Conservation (phyloP, 37 sponge, comb jelly and placozoan genomes). For the Halichondria panicea region DNA sequence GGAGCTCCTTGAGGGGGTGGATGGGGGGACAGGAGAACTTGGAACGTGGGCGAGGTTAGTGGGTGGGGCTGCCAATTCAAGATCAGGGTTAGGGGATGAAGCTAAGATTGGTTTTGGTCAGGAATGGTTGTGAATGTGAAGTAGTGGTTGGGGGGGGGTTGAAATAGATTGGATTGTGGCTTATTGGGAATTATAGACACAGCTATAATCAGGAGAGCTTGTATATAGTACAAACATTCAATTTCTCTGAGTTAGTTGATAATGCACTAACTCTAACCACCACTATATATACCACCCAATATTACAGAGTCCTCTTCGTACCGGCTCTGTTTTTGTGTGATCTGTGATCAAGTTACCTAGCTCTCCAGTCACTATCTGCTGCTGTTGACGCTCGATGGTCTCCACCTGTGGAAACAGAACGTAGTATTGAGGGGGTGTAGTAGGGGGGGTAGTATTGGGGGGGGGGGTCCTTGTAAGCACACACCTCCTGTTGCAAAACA, state of each 20-base stretch:
- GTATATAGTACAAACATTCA: background rate
- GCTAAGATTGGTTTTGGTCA: background rate
- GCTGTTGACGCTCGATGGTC: slow-evolving; percentile 23
- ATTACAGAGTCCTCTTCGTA: background rate
- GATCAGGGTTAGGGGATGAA: background rate
- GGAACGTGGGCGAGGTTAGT: background rate
- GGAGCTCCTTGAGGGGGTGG: background rate
- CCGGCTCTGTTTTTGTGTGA: too few relatives aligned
- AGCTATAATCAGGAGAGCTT: background rate
- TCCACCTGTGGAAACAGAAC: slow-evolving; percentile 11
- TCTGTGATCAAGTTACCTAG: slow-evolving; percentile 14
- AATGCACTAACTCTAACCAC: background rate
- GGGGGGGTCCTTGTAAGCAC: background rate
- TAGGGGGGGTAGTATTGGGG: too few relatives aligned
- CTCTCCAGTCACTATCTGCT: slow-evolving; percentile 23
- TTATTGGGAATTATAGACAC: background rate
- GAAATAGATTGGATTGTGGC: background rate
- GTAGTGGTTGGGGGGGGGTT: background rate
- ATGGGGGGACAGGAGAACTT: background rate
- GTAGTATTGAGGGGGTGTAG: too few relatives aligned
- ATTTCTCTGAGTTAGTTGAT: background rate
- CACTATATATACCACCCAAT: background rate
- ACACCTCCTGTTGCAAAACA: slow-evolving; percentile 50
- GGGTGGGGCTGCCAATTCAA: background rate
- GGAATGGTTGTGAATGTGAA: background rate